Evolutionary conservation across 2,888 invertebrate species (phyloP).

Genomic region (Caenorhabditis afra): DNA sequence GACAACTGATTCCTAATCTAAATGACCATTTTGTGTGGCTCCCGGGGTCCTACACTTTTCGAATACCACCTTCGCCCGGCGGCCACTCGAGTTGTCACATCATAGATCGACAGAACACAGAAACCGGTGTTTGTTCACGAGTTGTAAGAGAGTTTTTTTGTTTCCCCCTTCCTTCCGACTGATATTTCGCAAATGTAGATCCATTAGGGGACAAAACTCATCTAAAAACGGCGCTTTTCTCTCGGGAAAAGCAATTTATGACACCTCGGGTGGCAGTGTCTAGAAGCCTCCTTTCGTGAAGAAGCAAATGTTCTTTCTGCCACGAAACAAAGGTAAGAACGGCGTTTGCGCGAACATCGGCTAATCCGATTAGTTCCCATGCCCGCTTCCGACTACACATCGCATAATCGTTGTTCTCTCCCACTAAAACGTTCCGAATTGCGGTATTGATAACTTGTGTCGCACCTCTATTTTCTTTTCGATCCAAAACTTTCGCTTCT

Average conservation of each 20-base stretch:
- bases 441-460: constrained; percentile 11
- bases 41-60: constrained; percentile 17
- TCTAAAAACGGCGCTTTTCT: no score
- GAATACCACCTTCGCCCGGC: neutral
- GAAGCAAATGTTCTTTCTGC: constrained; percentile 8
- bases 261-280: neutral
- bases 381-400: constrained; percentile 41
- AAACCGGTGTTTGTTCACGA: neutral
- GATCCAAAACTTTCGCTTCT: neutral
- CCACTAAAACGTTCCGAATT: constrained; percentile 25
- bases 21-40: constrained; percentile 46
- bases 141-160: no score
- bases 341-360: constrained; percentile 37
- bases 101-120: constrained; percentile 34
- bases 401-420: constrained; percentile 37
- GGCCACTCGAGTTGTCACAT: constrained; percentile 22
- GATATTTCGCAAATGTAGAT: no score
- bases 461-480: constrained; percentile 6
- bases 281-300: neutral
- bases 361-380: constrained; percentile 52
- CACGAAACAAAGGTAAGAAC: constrained; percentile 39
- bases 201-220: no score
- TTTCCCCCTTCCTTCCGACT: no score
- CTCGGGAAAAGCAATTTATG: no score
- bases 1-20: constrained; percentile 50